Conservation (phyloP, 2,113 vertebrate species). For the Urocitellus parryii region DNA sequence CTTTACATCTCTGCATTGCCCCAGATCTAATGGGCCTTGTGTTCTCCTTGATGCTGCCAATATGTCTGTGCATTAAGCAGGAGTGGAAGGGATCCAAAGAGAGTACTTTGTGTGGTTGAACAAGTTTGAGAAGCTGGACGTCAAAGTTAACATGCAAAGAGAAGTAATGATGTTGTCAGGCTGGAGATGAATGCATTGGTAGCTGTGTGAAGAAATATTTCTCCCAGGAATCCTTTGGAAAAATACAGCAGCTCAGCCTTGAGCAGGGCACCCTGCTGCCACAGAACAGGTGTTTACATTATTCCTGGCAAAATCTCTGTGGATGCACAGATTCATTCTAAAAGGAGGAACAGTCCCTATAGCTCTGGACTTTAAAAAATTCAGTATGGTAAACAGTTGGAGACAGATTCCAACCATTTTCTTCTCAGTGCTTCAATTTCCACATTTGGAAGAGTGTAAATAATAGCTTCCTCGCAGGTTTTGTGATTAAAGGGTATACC, state of each 20-base stretch:
- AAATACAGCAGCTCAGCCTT: neutral
- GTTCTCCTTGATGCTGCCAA: neutral
- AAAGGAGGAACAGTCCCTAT: neutral
- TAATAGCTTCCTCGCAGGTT: neutral
- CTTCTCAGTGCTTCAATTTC: neutral
- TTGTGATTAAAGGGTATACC: neutral
- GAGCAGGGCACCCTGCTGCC: neutral
- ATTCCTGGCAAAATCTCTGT: constrained; percentile 6
- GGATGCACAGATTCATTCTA: neutral
- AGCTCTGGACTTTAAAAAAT: neutral
- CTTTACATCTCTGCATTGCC: neutral
- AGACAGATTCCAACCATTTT: neutral
- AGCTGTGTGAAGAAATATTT: neutral
- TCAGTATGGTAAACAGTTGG: neutral
- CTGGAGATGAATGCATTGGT: neutral
- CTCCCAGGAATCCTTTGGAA: neutral
- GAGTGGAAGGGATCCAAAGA: constrained; percentile 13
- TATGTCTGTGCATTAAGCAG: neutral
- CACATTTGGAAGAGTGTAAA: neutral
- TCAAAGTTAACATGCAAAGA: constrained; percentile 38
- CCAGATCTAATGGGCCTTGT: neutral
- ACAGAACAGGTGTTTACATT: neutral
- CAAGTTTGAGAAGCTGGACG: neutral
- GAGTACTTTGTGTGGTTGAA: neutral
- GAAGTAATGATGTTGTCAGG: neutral